phyloP scores from a whole-genome alignment of 2,888 invertebrate genomes.

The Graphium colonna region DNA sequence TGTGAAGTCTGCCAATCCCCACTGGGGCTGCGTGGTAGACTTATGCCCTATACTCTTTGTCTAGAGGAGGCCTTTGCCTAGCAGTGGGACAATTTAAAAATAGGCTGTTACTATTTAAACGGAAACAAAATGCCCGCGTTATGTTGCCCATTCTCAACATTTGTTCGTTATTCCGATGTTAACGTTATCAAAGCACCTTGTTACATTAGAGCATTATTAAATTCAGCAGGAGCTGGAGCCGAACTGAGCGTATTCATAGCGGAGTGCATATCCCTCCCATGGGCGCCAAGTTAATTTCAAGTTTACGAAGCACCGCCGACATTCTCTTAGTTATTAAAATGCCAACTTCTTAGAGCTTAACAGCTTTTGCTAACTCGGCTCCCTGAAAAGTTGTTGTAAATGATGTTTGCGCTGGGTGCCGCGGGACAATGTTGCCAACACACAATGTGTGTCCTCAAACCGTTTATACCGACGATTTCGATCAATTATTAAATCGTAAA shows the following conservation, averaged over 20 bases:
- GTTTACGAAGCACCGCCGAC: conserved; percentile 56
- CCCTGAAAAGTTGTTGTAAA: conserved; percentile 43
- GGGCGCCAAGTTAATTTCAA: conserved; percentile 73
- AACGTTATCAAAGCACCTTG: conserved; percentile 5
- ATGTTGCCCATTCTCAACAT: too few relatives aligned
- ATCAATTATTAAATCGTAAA: too few relatives aligned
- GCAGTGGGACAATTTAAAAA: too few relatives aligned
- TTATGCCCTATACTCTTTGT: too few relatives aligned
- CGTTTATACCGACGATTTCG: too few relatives aligned
- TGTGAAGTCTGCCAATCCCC: too few relatives aligned
- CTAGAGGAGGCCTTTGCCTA: too few relatives aligned
- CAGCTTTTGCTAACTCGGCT: conserved; percentile 60
- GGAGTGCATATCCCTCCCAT: conserved; percentile 46
- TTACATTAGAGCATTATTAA: conserved; percentile 33
- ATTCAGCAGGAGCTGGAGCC: conserved; percentile 36
- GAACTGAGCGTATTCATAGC: conserved; percentile 42
- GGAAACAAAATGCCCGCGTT: too few relatives aligned
- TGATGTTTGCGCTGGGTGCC: conserved; percentile 21
- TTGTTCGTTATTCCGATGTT: background rate
- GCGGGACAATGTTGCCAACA: too few relatives aligned
- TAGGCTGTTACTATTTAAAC: too few relatives aligned
- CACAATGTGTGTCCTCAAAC: too few relatives aligned
- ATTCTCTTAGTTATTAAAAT: conserved; percentile 70
- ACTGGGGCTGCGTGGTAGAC: too few relatives aligned
- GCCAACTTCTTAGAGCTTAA: conserved; percentile 63